Conservation (phyloP, 1,140 invertebrate species). For the Spodoptera litura region DNA sequence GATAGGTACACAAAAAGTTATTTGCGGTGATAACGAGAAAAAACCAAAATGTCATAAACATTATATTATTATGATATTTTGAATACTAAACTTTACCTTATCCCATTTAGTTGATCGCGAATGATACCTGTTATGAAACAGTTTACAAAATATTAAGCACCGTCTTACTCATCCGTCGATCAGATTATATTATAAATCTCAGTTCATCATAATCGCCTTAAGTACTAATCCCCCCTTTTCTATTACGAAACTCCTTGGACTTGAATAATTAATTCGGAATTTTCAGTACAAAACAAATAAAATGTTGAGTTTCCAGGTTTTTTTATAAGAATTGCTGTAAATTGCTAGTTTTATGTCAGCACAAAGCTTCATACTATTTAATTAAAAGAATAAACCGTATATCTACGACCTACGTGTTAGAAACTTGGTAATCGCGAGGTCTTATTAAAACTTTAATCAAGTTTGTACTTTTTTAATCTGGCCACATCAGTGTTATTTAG, state of each 20-base stretch:
- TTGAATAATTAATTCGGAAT: conserved; percentile 36
- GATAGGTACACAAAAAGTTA: no score
- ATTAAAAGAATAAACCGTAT: conserved; percentile 25
- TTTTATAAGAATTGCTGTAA: background rate
- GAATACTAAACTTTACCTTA: background rate
- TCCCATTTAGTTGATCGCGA: background rate
- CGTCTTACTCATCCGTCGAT: conserved; percentile 35
- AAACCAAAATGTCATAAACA: no score
- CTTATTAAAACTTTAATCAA: conserved; percentile 41
- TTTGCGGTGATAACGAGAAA: no score
- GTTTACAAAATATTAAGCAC: conserved; percentile 45
- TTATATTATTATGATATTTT: background rate
- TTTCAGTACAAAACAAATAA: conserved; percentile 17
- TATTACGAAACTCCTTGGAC: conserved; percentile 36
- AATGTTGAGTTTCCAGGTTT: conserved; percentile 10
- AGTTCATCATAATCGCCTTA: conserved; percentile 39
- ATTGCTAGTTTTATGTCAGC: background rate
- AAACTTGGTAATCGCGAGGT: conserved; percentile 14
- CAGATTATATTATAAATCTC: conserved; percentile 43
- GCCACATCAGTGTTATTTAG: conserved; percentile 29
- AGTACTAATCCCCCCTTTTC: conserved; percentile 34
- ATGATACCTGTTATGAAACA: conserved; percentile 15
- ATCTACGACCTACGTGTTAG: conserved; percentile 31
- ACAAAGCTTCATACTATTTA: conserved; percentile 13
- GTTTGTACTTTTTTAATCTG: conserved; percentile 34